Evolutionary conservation across 2,113 vertebrate genomes (phyloP).

Genomic region (Chlamydotis undulata): DNA sequence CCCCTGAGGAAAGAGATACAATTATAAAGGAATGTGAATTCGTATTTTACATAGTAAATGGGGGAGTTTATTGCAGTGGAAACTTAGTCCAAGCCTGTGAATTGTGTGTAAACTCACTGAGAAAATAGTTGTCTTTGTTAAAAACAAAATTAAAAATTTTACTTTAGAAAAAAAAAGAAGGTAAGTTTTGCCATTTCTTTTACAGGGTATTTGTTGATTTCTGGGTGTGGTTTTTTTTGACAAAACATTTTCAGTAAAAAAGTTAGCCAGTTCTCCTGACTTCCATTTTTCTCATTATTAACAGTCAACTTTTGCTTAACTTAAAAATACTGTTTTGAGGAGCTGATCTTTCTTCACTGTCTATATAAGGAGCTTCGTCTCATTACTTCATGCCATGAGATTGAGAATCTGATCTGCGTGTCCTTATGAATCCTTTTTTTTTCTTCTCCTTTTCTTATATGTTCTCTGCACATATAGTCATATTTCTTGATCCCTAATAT

Average conservation of each 20-base stretch:
- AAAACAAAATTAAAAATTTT: not conserved
- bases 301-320: not conserved
- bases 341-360: not conserved
- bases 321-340: not conserved
- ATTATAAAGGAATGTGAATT: not conserved
- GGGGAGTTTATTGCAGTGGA: not conserved
- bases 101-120: not conserved
- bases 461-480: not conserved
- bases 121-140: not conserved
- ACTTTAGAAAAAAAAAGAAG: not conserved
- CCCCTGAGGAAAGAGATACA: not conserved
- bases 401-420: not conserved
- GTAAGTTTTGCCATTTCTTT: not conserved
- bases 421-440: not conserved
- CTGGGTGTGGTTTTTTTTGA: not conserved
- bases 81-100: not conserved
- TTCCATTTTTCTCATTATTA: not conserved
- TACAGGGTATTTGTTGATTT: not conserved
- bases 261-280: not conserved
- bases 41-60: not conserved
- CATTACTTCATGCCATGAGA: not conserved
- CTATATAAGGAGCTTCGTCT: not conserved
- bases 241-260: not conserved
- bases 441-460: not conserved
- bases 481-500: not conserved